Base-by-base conservation (phyloP, 2,888 invertebrate species). In the Gnatocerus cornutus region DNA sequence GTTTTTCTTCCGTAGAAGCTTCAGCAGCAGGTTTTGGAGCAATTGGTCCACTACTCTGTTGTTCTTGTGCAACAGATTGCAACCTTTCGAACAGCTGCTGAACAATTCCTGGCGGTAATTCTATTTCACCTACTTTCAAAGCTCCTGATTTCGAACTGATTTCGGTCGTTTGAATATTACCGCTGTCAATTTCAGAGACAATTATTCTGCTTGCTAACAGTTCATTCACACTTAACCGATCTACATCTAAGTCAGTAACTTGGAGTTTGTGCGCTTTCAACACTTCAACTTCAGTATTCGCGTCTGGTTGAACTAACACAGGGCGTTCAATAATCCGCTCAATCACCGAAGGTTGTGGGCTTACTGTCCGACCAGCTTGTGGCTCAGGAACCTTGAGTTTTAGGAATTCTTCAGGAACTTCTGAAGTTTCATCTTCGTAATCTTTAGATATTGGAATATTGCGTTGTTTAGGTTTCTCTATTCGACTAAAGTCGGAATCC, bases 131-230 rank as follows among this genome's bases (percentile, higher is more conserved):
- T 0, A 92, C 88, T 59, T 89, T 88, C 71, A 92, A 86, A 74
- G 90, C 89, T 0, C 92, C 92, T 0, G 90, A 89, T 79, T 90
- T 90, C 4, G 92, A 91, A 76, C 89, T 90, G 69, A 94, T 85
- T 79, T 94, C 93, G 55, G 91, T 88, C 0, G 93, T 90, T 72
- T 89, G 90, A 72, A 95, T 87, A 33, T 91, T 90, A 76, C 90
- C 88, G 4, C 93, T 92, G 79, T 94, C 94, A 69, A 95, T 90
- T 82, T 94, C 93, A 0, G 94, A 93, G 0, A 94, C 94, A 55
- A 91, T 87, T 71, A 95, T 92, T 82, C 92, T 93, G 63, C 90
- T 91, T 0, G 95, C 94, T 81, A 93, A 91, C 43, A 95, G 84
- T 77, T 93, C 93, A 66, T 91, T 91, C 0, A 95, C 94, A 72